phyloP scores from a whole-genome alignment of 1,140 invertebrate genomes.

The Agrypnia vestita region DNA sequence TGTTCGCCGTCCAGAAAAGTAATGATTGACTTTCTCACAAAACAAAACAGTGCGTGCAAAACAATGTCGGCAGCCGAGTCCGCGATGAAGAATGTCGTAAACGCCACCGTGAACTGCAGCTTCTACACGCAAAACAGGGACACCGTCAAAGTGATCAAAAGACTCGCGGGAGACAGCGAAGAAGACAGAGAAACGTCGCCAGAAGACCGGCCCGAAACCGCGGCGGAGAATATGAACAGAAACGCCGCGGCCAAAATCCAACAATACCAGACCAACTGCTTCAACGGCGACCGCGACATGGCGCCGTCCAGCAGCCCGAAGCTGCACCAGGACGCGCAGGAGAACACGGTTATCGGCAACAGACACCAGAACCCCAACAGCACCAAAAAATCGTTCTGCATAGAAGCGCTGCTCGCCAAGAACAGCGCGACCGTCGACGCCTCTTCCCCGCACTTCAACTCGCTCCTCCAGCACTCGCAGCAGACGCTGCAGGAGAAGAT shows the following conservation, averaged over 20 bases:
- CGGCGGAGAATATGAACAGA: conserved; percentile 16
- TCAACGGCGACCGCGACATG: neutral
- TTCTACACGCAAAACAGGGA: too few relatives aligned
- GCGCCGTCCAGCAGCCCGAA: conserved; percentile 28
- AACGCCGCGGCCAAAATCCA: neutral
- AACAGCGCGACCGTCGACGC: conserved; percentile 58
- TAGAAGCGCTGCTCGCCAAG: conserved; percentile 69
- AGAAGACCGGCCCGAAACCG: neutral
- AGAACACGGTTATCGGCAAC: conserved; percentile 48
- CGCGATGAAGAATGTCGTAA: conserved; percentile 13
- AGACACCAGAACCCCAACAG: conserved; percentile 47
- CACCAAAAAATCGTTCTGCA: conserved; percentile 71
- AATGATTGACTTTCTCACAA: neutral
- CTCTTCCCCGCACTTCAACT: conserved; percentile 1
- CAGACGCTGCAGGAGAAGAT: conserved; percentile 65
- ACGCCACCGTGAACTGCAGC: neutral
- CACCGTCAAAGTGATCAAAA: neutral
- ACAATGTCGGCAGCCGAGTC: conserved; percentile 27
- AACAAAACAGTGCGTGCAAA: neutral
- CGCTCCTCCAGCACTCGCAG: conserved; percentile 57
- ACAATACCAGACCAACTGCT: conserved; percentile 7
- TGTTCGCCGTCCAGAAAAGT: too few relatives aligned
- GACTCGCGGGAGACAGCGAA: neutral
- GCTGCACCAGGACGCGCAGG: conserved; percentile 20
- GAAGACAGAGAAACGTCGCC: neutral